Evolutionary conservation across 2,113 vertebrate genomes (phyloP).

Genomic region (Phyllostomus discolor): DNA sequence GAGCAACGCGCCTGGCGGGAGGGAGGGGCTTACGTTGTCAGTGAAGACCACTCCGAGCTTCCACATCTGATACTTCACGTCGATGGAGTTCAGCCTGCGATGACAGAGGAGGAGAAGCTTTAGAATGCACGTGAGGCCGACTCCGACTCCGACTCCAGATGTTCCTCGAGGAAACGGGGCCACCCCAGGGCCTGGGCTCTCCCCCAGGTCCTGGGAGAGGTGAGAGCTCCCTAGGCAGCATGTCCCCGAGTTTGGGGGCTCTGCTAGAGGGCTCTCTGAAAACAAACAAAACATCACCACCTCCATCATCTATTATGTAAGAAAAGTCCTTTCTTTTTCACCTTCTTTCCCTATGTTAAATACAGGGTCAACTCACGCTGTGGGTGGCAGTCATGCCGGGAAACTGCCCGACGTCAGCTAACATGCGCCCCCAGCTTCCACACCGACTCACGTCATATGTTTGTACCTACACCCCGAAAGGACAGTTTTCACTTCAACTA

Average conservation of each 20-base stretch:
- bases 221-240: rapidly evolving
- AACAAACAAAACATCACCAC: neutral
- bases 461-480: neutral
- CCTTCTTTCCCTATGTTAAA: neutral
- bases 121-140: neutral
- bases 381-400: neutral
- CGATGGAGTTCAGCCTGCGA: constrained; percentile 92
- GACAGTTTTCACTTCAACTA: neutral
- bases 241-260: too few species aligned
- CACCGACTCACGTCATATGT: neutral
- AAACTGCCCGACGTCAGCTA: neutral
- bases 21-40: constrained; percentile 89
- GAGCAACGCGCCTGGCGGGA: neutral
- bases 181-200: too few species aligned
- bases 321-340: neutral
- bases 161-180: neutral
- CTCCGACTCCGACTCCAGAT: rapidly evolving
- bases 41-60: constrained; percentile 98
- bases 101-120: constrained; percentile 27
- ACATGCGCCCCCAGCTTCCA: neutral
- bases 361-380: neutral
- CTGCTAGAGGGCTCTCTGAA: neutral
- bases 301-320: neutral
- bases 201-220: too few species aligned
- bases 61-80: constrained; percentile 99